Evolutionary conservation across 1,140 invertebrate species (phyloP), one percentile per base, ranked within the genome.

Genomic region (Zaprionus kolodkinae): DNA sequence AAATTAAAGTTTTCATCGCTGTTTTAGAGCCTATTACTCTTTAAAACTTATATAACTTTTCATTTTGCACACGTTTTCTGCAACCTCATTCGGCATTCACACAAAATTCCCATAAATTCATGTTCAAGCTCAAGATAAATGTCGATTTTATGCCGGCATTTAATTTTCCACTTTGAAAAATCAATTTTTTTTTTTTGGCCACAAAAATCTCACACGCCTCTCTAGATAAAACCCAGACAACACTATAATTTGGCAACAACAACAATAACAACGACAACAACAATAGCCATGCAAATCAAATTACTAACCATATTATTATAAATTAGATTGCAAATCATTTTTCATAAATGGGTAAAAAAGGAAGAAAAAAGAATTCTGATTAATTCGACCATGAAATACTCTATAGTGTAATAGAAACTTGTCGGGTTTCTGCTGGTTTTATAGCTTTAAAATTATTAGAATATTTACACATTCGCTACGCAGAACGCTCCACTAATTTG

Each of bases 401-500:
- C 52, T 55, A 13, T 15, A 55, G 30, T 6, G n/a, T 27, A 21
- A 21, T 21, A 21, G 1, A 21, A 21, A 21, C 21, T 21, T 21
- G 21, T 21, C 21, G 1, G 21, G 21, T 21, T 21, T 21, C 21
- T 21, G 21, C 21, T 1, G 21, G 21, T 1, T 21, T 21, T 21
- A 21, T 21, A 21, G 3, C 4, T 30, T 30, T 30, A 0, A 30
- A 30, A 30, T 30, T 30, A 30, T 30, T 30, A 30, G 27, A 30
- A 30, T 2, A 30, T 30, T 30, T 3, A 3, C 27, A 30, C 27
- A 30, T 35, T 35, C 33, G 33, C 33, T 40, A 21, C 64, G 56
- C 48, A 57, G 67, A 76, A 72, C 76, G 77, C 81, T 88, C 81
- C 75, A 88, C 85, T 85, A 88, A 88, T 88, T 88, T 88, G 85